phyloP scores from a whole-genome alignment of 2,888 invertebrate genomes.

The Allygus modestus region DNA sequence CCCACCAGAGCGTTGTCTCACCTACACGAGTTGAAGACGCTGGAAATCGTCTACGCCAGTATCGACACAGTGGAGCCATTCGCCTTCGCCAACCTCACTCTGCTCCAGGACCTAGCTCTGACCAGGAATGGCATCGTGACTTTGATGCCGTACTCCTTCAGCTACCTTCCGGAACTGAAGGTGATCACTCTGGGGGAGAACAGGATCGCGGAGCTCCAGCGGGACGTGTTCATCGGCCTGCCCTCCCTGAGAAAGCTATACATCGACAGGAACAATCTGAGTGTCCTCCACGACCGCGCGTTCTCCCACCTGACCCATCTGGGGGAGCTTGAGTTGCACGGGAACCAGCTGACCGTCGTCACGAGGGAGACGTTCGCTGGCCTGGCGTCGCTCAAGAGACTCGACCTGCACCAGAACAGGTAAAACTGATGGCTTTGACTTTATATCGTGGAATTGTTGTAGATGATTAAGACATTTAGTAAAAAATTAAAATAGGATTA shows the following conservation, averaged over 20 bases:
- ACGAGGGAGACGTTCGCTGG: constrained; percentile 88
- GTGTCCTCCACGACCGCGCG: constrained; percentile 89
- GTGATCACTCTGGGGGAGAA: constrained; percentile 86
- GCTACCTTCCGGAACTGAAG: constrained; percentile 83
- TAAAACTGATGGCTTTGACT: no score
- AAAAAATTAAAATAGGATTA: no score
- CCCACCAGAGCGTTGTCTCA: constrained; percentile 84
- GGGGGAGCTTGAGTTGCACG: constrained; percentile 88
- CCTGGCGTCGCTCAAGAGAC: constrained; percentile 83
- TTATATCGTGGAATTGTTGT: no score
- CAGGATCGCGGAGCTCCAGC: constrained; percentile 84
- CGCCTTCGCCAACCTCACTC: constrained; percentile 86
- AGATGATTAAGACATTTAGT: no score
- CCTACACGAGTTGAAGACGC: constrained; percentile 81
- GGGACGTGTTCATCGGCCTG: constrained; percentile 85
- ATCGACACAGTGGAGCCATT: constrained; percentile 83
- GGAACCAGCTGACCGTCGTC: constrained; percentile 85
- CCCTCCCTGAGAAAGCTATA: constrained; percentile 85
- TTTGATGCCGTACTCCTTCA: constrained; percentile 84
- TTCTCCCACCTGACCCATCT: constrained; percentile 86
- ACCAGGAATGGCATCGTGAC: constrained; percentile 84
- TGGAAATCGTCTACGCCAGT: constrained; percentile 85
- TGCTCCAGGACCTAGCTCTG: constrained; percentile 82
- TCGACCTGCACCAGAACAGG: constrained; percentile 84
- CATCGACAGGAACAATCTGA: constrained; percentile 91